Percentiles rank a stretch among this genome's conserved stretches.
phyloP scores from a whole-genome alignment of 2,113 vertebrate genomes.

The Cyanoderma ruficeps region DNA sequence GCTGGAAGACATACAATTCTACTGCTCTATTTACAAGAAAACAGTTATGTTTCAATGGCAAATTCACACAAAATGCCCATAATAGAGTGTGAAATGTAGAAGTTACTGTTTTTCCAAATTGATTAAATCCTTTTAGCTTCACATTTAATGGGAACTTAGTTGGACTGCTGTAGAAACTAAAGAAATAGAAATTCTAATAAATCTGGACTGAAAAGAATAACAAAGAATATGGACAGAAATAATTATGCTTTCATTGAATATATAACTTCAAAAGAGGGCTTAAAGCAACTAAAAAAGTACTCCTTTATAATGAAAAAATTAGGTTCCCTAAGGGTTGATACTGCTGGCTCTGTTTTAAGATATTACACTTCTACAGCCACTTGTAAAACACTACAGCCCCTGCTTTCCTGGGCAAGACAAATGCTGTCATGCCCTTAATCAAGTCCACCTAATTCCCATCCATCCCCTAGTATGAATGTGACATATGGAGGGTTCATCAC shows the following conservation, averaged over 20 bases:
- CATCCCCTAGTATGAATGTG: neutral
- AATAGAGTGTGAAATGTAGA: neutral
- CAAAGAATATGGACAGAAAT: neutral
- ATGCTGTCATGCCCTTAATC: neutral
- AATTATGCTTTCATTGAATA: neutral
- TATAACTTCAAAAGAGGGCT: neutral
- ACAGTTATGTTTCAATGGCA: neutral
- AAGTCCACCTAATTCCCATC: neutral
- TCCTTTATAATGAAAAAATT: neutral
- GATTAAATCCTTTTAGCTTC: neutral
- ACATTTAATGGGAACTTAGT: neutral
- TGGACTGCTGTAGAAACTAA: neutral
- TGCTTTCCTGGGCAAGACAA: neutral
- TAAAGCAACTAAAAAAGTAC: neutral
- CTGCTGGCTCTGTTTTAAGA: neutral
- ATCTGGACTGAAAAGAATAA: neutral
- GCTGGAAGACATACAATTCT: neutral
- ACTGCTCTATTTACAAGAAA: neutral
- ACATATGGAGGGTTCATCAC: neutral
- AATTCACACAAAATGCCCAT: neutral
- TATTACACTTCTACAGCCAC: neutral
- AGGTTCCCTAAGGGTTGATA: neutral
- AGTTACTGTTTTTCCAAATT: neutral
- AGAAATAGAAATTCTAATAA: neutral
- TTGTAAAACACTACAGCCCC: neutral